A percentile compares a stretch with the other conserved stretches of the same genome.
These are phyloP conservation scores for Bombylius discolor DNA, from an alignment of 2,888 invertebrate species.

Conservation along the genomic window DNA sequence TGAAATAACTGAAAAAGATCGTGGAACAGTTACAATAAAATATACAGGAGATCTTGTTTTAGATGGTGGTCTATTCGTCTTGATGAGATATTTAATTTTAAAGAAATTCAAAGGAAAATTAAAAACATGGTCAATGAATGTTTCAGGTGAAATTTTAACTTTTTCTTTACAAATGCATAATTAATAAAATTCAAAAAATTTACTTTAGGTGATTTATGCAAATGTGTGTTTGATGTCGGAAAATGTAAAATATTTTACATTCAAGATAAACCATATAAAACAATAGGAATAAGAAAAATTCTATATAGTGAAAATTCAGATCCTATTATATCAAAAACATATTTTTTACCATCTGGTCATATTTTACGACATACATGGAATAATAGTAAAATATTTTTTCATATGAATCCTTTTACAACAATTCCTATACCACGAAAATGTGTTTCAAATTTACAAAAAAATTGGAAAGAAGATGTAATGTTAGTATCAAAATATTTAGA, in stretches of 20 bases:
- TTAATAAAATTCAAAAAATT: not conserved
- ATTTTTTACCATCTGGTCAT: conserved; percentile 8
- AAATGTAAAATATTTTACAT: conserved; percentile 5
- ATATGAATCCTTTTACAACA: conserved; percentile 4
- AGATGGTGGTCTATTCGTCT: conserved; percentile 27
- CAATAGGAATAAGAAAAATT: conserved; percentile 6
- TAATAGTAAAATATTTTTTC: conserved; percentile 6
- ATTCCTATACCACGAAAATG: conserved; percentile 1
- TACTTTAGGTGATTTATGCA: conserved; percentile 7
- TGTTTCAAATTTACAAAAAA: not conserved
- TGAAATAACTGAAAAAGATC: not conserved
- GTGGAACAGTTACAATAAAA: not conserved
- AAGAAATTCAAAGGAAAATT: conserved; percentile 23
- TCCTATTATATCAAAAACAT: conserved; percentile 8
- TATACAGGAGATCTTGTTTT: conserved; percentile 21
- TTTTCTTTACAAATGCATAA: not conserved
- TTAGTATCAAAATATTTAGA: conserved; percentile 10
- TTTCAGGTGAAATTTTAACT: conserved; percentile 17
- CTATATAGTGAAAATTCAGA: conserved; percentile 1
- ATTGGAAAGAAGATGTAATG: conserved; percentile 9
- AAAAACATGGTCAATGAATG: conserved; percentile 26
- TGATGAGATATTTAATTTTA: conserved; percentile 26
- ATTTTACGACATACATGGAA: conserved; percentile 9
- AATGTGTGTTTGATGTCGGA: conserved; percentile 5
- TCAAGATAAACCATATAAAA: conserved; percentile 1